Percentiles rank a stretch among this genome's conserved stretches.
These are phyloP conservation scores for Andrena praecox DNA, from an alignment of 2,888 invertebrate genomes.

Conservation along the genomic window DNA sequence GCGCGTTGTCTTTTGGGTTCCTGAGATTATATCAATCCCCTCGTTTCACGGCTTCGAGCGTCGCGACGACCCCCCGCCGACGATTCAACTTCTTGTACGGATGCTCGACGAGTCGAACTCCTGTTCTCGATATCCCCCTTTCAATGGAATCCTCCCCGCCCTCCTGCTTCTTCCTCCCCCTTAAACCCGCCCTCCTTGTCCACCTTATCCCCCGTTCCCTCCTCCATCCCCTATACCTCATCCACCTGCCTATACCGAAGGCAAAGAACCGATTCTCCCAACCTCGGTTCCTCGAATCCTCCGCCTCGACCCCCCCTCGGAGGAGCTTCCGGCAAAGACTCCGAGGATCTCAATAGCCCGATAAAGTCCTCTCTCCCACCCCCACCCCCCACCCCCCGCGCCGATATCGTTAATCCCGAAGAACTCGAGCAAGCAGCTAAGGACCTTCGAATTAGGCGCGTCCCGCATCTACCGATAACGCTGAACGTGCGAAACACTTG, in stretches of 20 bases:
- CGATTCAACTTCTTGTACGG: conserved; percentile 28
- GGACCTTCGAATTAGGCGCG: conserved; percentile 4
- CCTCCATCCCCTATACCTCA: background rate
- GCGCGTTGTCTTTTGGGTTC: conserved; percentile 57
- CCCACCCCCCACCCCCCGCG: background rate
- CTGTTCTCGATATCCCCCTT: conserved; percentile 4
- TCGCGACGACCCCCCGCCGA: conserved; percentile 44
- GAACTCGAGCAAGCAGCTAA: conserved; percentile 17
- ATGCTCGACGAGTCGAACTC: conserved; percentile 13
- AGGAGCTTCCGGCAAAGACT: background rate
- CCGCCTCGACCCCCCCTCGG: background rate
- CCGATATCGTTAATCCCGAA: conserved; percentile 21
- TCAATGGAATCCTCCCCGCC: background rate
- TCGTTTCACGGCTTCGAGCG: conserved; percentile 53
- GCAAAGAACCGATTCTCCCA: conserved; percentile 28
- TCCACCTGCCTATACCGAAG: background rate
- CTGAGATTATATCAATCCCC: conserved; percentile 74
- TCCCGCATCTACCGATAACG: conserved; percentile 1
- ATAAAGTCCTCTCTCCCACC: background rate
- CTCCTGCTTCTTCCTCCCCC: background rate
- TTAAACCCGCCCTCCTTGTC: background rate
- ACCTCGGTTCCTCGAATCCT: background rate
- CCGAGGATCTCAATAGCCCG: conserved; percentile 8
- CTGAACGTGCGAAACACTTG: conserved; percentile 26
- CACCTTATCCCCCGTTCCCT: background rate